These are phyloP conservation scores for Leptobrachium leishanense DNA, from an alignment of 2,113 vertebrate species.

Conservation along the genomic window DNA sequence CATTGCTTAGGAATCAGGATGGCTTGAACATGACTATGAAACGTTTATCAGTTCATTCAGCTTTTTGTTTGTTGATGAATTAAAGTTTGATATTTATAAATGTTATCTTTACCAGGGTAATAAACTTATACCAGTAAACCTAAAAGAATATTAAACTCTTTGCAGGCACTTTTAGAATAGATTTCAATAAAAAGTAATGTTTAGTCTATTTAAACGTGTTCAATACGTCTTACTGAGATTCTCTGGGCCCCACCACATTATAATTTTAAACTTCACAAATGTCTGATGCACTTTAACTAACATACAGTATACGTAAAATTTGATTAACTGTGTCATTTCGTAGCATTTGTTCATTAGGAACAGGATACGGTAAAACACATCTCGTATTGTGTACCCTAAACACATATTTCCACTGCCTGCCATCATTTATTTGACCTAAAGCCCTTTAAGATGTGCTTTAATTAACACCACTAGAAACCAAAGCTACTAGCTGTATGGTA, in stretches of 20 bases:
- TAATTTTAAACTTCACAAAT: neutral
- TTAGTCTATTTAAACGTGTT: conserved; percentile 14
- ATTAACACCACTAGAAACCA: conserved; percentile 16
- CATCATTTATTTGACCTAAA: conserved; percentile 29
- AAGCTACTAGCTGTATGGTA: conserved; percentile 30
- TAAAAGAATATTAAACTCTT: neutral
- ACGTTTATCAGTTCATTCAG: neutral
- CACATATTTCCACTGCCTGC: conserved; percentile 18
- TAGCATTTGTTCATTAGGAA: conserved; percentile 2
- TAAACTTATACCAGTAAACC: neutral
- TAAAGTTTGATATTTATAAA: neutral
- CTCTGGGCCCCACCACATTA: neutral
- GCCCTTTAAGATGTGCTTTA: conserved; percentile 4
- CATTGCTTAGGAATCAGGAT: no score
- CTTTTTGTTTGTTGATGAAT: neutral
- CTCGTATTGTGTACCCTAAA: neutral
- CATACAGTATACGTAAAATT: conserved; percentile 18
- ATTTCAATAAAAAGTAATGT: conserved; percentile 24
- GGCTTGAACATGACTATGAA: no score
- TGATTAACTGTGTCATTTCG: conserved; percentile 33
- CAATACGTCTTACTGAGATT: neutral
- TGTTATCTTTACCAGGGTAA: neutral
- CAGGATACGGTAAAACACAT: conserved; percentile 7
- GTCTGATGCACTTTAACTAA: conserved; percentile 6
- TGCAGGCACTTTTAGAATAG: neutral